phyloP scores from a whole-genome alignment of 2,888 invertebrate species.

The Dorcus parallelipipedus region DNA sequence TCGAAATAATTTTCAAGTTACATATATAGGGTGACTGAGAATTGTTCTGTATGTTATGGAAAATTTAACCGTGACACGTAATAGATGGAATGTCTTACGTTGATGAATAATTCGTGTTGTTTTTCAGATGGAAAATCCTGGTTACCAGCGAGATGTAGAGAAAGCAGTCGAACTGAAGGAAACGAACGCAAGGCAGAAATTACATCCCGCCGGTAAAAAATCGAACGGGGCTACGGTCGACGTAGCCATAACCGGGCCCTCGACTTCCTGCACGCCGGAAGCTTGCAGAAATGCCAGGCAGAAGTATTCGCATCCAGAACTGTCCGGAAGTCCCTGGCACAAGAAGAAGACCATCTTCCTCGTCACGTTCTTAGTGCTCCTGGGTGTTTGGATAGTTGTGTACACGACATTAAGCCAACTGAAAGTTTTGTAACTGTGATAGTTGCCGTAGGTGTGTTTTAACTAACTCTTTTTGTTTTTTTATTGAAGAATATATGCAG shows the following conservation, averaged over 20 bases:
- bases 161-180: slow-evolving; percentile 41
- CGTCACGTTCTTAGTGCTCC: slow-evolving; percentile 46
- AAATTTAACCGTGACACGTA: no score
- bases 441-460: neutral
- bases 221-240: slow-evolving; percentile 25
- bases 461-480: neutral
- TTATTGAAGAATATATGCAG: neutral
- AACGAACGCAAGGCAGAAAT: slow-evolving; percentile 25
- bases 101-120: no score
- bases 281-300: slow-evolving; percentile 43
- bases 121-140: slow-evolving; percentile 53
- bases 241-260: slow-evolving; percentile 10
- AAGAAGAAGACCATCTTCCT: slow-evolving; percentile 52
- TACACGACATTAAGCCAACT: slow-evolving; percentile 42
- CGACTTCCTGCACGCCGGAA: slow-evolving; percentile 41
- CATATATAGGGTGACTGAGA: no score
- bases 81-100: no score
- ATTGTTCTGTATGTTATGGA: no score
- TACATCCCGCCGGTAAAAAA: neutral
- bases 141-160: slow-evolving; percentile 39
- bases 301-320: slow-evolving; percentile 40
- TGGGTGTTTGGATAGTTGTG: slow-evolving; percentile 52
- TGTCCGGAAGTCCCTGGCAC: slow-evolving; percentile 54
- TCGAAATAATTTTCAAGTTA: no score
- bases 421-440: slow-evolving; percentile 35